Evolutionary conservation across 2,888 invertebrate species (phyloP).

Genomic region (Drosophila mercatorum): DNA sequence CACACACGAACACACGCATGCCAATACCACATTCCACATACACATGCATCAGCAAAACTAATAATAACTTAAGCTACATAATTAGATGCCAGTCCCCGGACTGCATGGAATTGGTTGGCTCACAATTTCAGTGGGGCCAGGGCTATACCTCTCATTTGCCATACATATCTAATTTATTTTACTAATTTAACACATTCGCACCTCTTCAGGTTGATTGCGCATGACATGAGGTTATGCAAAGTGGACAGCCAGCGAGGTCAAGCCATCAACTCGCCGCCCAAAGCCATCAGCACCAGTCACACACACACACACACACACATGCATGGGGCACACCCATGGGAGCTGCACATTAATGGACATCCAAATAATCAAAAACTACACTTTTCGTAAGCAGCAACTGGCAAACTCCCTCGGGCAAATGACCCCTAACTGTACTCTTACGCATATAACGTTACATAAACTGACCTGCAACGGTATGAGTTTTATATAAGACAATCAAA

Average conservation of each 20-base stretch:
- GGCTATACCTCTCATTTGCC: conserved; percentile 35
- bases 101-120: conserved; percentile 14
- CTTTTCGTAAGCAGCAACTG: conserved; percentile 53
- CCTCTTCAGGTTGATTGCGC: conserved; percentile 68
- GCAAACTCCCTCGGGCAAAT: conserved; percentile 48
- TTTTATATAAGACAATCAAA: conserved; percentile 42
- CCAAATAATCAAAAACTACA: conserved; percentile 78
- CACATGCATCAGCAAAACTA: conserved; percentile 60
- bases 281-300: conserved; percentile 29
- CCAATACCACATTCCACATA: conserved; percentile 2
- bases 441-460: conserved; percentile 37
- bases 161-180: conserved; percentile 73
- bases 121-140: neutral
- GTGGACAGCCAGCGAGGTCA: conserved; percentile 46
- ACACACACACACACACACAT: conserved; percentile 1
- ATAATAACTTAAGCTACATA: conserved; percentile 72
- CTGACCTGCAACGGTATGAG: conserved; percentile 46
- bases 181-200: conserved; percentile 74
- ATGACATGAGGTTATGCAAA: conserved; percentile 51
- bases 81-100: conserved; percentile 66
- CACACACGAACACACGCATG: conserved; percentile 10
- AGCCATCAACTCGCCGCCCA: conserved; percentile 23
- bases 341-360: conserved; percentile 76
- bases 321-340: conserved; percentile 58
- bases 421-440: neutral